Percentiles rank a stretch among this genome's conserved stretches.
These are phyloP conservation scores for Pampus argenteus DNA, from an alignment of 2,797 vertebrate genomes.

Conservation along the genomic window DNA sequence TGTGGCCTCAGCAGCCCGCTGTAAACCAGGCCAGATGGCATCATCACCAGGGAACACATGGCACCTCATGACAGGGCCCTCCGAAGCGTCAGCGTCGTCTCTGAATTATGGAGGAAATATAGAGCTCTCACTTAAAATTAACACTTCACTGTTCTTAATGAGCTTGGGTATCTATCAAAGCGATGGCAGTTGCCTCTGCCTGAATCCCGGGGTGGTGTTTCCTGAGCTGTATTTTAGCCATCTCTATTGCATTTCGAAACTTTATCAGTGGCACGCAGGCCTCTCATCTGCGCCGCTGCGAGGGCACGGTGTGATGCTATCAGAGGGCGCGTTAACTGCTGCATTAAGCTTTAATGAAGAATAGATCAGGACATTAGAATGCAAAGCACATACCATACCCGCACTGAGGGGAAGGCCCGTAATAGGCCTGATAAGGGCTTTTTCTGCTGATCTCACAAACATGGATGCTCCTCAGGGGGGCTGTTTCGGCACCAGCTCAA, in stretches of 20 bases:
- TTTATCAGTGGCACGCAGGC: constrained; percentile 80
- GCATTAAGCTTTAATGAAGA: constrained; percentile 82
- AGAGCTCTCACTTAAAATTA: constrained; percentile 66
- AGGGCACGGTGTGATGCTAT: constrained; percentile 74
- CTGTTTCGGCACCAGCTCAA: constrained; percentile 60
- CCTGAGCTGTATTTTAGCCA: constrained; percentile 59
- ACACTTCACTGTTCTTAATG: constrained; percentile 71
- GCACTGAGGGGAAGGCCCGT: constrained; percentile 64
- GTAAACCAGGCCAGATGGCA: constrained; percentile 79
- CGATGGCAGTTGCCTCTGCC: constrained; percentile 24
- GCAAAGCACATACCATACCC: constrained; percentile 65
- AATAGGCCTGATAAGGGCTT: constrained; percentile 75
- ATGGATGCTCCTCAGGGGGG: constrained; percentile 64
- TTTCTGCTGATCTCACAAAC: constrained; percentile 83
- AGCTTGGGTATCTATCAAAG: constrained; percentile 55
- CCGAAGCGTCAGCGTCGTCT: constrained; percentile 60
- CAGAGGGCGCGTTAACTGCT: constrained; percentile 73
- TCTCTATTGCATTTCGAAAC: constrained; percentile 68
- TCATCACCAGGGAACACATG: constrained; percentile 72
- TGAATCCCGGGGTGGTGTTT: constrained; percentile 45
- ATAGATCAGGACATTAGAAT: constrained; percentile 84
- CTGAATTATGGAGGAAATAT: constrained; percentile 56
- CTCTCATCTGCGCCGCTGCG: constrained; percentile 47
- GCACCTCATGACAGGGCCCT: constrained; percentile 68
- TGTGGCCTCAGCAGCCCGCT: constrained; percentile 57